Evolutionary conservation across 2,888 invertebrate species (phyloP).

Genomic region (Diplazon laetatorius): DNA sequence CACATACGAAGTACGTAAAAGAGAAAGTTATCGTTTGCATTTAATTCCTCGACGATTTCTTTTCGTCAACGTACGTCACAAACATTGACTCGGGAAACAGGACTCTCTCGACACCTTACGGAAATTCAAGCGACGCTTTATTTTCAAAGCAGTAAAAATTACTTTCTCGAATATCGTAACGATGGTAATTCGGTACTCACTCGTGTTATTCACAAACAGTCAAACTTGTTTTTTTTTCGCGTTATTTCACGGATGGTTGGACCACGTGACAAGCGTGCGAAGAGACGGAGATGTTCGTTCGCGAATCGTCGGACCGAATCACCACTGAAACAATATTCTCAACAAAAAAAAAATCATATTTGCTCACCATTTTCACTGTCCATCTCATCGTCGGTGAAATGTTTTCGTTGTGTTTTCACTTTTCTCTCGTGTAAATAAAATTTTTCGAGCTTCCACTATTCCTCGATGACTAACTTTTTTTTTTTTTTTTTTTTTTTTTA

Average conservation of each 20-base stretch:
- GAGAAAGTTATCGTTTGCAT: neutral
- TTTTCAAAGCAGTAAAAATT: neutral
- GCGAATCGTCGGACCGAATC: neutral
- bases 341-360: neutral
- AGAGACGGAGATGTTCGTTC: constrained; percentile 15
- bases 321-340: constrained; percentile 12
- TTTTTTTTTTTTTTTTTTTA: constrained; percentile 7
- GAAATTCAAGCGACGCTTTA: neutral
- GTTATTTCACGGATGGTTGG: constrained; percentile 48
- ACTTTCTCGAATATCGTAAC: neutral
- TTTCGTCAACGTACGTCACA: no score
- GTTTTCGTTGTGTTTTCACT: constrained; percentile 32
- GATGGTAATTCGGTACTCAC: constrained; percentile 17
- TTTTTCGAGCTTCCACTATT: neutral
- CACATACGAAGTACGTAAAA: no score
- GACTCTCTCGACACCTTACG: neutral
- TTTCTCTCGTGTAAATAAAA: constrained; percentile 9
- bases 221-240: no score
- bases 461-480: neutral
- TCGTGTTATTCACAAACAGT: no score
- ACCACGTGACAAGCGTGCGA: constrained; percentile 42
- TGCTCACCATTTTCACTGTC: neutral
- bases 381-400: constrained; percentile 11
- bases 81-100: neutral
- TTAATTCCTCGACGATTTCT: neutral